Evolutionary conservation across 2,888 invertebrate species (phyloP), one percentile per base, ranked within the genome.

Genomic region (Drosophila fungiperda): DNA sequence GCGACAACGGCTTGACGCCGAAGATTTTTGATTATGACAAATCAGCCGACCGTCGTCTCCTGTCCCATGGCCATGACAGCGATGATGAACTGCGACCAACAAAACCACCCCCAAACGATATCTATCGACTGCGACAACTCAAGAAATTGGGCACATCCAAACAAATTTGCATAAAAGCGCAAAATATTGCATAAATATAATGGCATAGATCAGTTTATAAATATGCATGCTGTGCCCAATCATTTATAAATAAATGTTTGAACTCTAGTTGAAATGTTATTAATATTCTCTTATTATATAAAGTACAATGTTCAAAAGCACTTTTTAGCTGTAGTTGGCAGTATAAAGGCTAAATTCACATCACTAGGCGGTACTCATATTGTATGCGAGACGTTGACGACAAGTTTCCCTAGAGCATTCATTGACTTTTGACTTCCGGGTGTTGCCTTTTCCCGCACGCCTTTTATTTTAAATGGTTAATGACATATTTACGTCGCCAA

Each of bases 121-220:
- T 99, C 83, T 99, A 99, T 92, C 95, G 99, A 55, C 95, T 96
- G 91, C 94, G 99, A 35, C 99, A 99, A 92, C 98, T 99, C 92
- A 98, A 98, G 92, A 95, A 97, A 0, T 93, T 93, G 67, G 89
- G 91, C 61, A 93, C 92, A 81, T 92, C 87, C 76, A 84, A 80
- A 45, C 83, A 33, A 75, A 23, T n/a, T 12, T 12, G 8, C 26
- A 12, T n/a, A 17, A 53, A 23, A 36, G 6, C 15, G 23, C n/a
- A 33, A 20, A 33, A 36, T 11, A 45, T 45, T 45, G 45, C 15
- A 20, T 20, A 20, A 45, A 45, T 20, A 20, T 12, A 45, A 20
- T 15, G 8, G 15, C 45, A 45, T 20, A 15, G 45, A 45, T 20
- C 7, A 20, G 15, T 23, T 45, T 23, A 45, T 45, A 4, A 45